Conservation (phyloP, 2,797 vertebrate genomes). For the Corythornis leucogaster region DNA sequence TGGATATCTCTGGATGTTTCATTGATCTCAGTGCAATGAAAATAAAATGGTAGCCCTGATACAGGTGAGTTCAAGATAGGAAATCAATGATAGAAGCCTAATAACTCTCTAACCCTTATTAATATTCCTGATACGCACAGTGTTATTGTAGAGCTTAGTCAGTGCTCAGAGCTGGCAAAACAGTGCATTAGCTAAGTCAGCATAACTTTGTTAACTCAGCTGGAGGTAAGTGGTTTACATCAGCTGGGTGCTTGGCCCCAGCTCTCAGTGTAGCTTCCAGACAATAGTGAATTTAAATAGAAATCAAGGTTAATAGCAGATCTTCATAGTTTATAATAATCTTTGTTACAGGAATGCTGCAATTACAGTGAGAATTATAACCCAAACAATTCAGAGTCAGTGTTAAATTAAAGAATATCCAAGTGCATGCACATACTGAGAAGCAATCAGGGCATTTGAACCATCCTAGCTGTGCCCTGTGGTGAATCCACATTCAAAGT, state of each 20-base stretch:
- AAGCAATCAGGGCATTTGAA: neutral
- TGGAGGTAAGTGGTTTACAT: neutral
- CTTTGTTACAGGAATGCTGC: neutral
- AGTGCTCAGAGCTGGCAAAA: neutral
- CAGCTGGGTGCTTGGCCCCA: neutral
- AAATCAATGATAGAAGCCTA: neutral
- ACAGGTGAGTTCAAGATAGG: neutral
- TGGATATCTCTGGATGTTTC: neutral
- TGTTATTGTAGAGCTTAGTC: neutral
- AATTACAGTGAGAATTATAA: slow-evolving; percentile 21
- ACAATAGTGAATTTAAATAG: neutral
- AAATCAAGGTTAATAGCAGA: slow-evolving; percentile 23
- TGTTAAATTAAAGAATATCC: slow-evolving; percentile 1
- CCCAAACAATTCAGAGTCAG: neutral
- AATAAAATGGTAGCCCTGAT: neutral
- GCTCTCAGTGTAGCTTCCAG: neutral
- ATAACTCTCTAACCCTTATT: neutral
- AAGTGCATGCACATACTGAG: neutral
- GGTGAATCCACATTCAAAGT: neutral
- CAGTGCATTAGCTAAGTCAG: neutral
- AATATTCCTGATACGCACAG: neutral
- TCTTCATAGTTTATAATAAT: neutral
- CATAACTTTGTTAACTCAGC: neutral
- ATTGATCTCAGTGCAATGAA: neutral
- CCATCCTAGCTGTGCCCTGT: neutral